Percentiles rank a stretch among this genome's conserved stretches.
Conservation (phyloP, 2,888 invertebrate genomes). For the Iselma pallidipennis region DNA sequence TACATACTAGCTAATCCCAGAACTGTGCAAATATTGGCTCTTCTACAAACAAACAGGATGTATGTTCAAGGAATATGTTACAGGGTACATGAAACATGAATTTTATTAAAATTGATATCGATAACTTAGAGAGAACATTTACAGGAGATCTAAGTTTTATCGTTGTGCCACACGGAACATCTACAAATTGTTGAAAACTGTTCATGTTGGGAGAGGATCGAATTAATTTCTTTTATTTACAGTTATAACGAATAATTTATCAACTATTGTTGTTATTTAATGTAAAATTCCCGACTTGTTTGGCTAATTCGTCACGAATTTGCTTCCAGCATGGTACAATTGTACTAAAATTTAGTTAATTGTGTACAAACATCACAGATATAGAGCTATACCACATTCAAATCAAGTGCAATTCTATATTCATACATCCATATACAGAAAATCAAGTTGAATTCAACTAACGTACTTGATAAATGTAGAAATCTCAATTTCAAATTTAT, state of each 20-base stretch:
- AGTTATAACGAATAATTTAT: too few species aligned
- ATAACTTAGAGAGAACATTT: too few species aligned
- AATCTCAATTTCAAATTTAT: neutral
- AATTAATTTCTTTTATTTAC: too few species aligned
- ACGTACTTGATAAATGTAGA: neutral
- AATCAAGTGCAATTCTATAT: neutral
- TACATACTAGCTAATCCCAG: slow-evolving; percentile 45
- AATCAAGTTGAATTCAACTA: neutral
- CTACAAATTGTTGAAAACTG: too few species aligned
- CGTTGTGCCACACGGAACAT: too few species aligned
- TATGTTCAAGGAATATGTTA: slow-evolving; percentile 11
- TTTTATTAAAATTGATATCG: neutral
- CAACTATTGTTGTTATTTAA: too few species aligned
- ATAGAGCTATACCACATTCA: neutral
- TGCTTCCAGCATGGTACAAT: neutral
- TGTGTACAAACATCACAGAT: neutral
- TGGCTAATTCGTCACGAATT: neutral
- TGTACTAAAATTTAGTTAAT: neutral
- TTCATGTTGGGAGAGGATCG: too few species aligned
- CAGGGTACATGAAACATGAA: too few species aligned
- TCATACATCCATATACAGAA: too few species aligned
- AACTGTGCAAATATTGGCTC: slow-evolving; percentile 47
- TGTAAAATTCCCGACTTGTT: neutral
- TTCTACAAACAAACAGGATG: slow-evolving; percentile 14
- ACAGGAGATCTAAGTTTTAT: too few species aligned